Conservation (phyloP, 2,113 vertebrate genomes). For the Brienomyrus brachyistius region DNA sequence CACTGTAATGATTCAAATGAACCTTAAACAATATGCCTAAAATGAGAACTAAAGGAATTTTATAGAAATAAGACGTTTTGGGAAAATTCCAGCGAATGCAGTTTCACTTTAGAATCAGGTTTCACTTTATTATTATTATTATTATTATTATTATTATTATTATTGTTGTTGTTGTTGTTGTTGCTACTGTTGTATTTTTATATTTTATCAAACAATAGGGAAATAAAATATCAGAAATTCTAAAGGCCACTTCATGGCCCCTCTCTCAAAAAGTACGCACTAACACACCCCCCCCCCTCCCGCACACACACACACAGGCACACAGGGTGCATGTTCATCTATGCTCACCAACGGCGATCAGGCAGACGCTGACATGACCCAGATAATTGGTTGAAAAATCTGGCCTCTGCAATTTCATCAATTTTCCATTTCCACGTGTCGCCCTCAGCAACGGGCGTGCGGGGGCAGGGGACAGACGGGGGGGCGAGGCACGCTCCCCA, state of each 20-base stretch:
- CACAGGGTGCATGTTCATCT: constrained; percentile 27
- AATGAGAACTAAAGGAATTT: background rate
- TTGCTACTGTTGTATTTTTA: background rate
- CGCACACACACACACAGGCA: constrained; percentile 24
- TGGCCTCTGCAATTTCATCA: constrained; percentile 69
- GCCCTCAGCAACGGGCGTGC: constrained; percentile 49
- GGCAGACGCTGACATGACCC: constrained; percentile 66
- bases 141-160: background rate
- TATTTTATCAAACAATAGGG: background rate
- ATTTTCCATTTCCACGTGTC: constrained; percentile 63
- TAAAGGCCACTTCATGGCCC: background rate
- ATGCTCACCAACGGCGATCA: constrained; percentile 55
- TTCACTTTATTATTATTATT: background rate
- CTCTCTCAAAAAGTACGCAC: background rate
- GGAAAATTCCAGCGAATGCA: background rate
- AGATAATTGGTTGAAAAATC: constrained; percentile 66
- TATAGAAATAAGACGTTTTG: background rate
- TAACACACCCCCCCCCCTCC: constrained; percentile 9
- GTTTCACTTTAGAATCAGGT: background rate
- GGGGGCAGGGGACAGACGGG: background rate
- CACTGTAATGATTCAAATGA: background rate
- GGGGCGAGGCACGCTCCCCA: background rate
- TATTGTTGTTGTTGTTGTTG: background rate
- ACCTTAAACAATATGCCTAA: background rate
- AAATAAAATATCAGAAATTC: background rate